These are phyloP conservation scores for Tetragonisca angustula DNA, from an alignment of 2,888 invertebrate species.

Conservation along the genomic window DNA sequence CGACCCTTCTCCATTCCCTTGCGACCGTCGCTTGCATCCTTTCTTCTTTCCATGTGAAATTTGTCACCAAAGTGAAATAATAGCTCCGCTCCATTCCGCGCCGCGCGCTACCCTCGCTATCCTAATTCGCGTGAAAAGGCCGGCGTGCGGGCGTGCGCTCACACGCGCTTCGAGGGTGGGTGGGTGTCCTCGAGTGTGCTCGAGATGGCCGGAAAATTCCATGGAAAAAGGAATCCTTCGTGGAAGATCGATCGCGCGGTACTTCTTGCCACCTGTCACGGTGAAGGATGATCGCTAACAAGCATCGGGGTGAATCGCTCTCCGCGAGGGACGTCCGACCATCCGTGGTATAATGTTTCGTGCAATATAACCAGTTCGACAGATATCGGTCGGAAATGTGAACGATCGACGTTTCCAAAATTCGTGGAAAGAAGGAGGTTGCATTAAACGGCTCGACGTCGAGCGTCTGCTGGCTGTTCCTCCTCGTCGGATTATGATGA, in stretches of 20 bases:
- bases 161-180: not conserved
- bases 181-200: not conserved
- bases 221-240: not conserved
- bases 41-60: constrained; percentile 69
- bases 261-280: constrained; percentile 1
- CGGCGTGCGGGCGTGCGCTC: too few species aligned
- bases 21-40: constrained; percentile 14
- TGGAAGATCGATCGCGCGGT: not conserved
- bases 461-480: constrained; percentile 16
- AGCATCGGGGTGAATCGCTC: not conserved
- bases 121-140: constrained; percentile 64
- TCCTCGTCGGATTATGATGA: constrained; percentile 60
- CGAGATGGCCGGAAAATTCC: constrained; percentile 7
- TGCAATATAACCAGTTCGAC: not conserved
- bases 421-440: not conserved
- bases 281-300: constrained; percentile 16
- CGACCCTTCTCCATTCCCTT: not conserved
- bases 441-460: not conserved
- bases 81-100: constrained; percentile 46
- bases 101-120: constrained; percentile 36
- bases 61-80: constrained; percentile 77
- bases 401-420: not conserved
- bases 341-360: not conserved
- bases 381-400: too few species aligned
- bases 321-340: not conserved